A percentile compares a stretch with the other conserved stretches of the same genome.
These are phyloP conservation scores for Actinemys pallida DNA, from an alignment of 2,113 vertebrate species.

Conservation along the genomic window DNA sequence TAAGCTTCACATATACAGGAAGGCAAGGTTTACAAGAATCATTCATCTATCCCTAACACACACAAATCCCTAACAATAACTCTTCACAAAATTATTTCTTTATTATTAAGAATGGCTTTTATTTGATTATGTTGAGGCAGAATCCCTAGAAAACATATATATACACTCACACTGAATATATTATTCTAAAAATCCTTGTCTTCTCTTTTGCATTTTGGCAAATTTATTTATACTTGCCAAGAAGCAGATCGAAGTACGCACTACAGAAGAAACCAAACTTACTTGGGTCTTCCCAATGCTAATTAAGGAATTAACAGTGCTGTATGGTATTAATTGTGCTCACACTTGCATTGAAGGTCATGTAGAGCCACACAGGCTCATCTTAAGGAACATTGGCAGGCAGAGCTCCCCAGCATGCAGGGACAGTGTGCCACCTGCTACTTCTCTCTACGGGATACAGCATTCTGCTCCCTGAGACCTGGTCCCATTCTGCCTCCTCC, in stretches of 20 bases:
- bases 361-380: background rate
- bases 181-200: background rate
- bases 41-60: background rate
- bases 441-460: background rate
- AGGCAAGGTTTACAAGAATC: background rate
- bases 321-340: accelerated
- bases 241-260: accelerated
- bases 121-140: background rate
- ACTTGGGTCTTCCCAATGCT: background rate
- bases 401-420: background rate
- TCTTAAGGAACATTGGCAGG: background rate
- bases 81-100: background rate
- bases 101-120: background rate
- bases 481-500: background rate
- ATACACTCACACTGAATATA: background rate
- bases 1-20: background rate
- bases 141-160: accelerated
- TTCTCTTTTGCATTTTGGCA: background rate
- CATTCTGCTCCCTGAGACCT: background rate
- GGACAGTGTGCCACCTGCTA: accelerated
- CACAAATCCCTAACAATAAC: background rate
- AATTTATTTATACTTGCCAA: background rate
- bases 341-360: accelerated
- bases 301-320: background rate
- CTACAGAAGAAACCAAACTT: background rate